Evolutionary conservation across 2,888 invertebrate species (phyloP), one percentile per base, ranked within the genome.

Genomic region (Ormyrus nitidulus): DNA sequence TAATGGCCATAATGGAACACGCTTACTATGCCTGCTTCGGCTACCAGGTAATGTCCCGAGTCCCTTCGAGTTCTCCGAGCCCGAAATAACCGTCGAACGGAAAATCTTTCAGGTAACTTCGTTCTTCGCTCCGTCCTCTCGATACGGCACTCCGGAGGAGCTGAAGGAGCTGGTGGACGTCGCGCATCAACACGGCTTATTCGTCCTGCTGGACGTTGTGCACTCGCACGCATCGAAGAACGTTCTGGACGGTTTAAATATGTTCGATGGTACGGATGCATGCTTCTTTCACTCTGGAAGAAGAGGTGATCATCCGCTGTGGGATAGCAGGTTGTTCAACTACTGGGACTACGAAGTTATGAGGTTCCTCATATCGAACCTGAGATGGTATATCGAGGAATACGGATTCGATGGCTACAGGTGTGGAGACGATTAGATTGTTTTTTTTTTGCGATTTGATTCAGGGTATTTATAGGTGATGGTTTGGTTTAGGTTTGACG

Each of bases 1-100:
- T 99, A 75, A 99, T 99, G 99, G 99, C 99, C 0, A 93, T 99
- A 48, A 99, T 99, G 99, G 99, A 99, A 89, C 99, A 99, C 90
- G 99, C 98, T 0, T 99, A 99, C 91, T 99, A 99, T 90, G 99
- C 99, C 0, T 98, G 98, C 86, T 99, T 99, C 91, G 99, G 99
- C 46, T 99, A 99, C 91, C 97, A 97, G 93, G 96, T 99, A 19
- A 19, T 19, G 19, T 19, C 19, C 19, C 19, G 19, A 19, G 1
- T 19, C 19, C 19, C 19, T 19, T 19, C 19, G 19, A 19, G 19
- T 19, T 19, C 19, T 19, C 19, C 19, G 19, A 19, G 19, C 19
- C 19, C 0, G 19, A 19, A 19, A 19, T 19, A 19, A 19, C 19
- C 19, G 1, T 19, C 19, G 19, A 19, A 19, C 19, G 19, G 19